phyloP scores from a whole-genome alignment of 2,888 invertebrate genomes.

The Hypena proboscidalis region DNA sequence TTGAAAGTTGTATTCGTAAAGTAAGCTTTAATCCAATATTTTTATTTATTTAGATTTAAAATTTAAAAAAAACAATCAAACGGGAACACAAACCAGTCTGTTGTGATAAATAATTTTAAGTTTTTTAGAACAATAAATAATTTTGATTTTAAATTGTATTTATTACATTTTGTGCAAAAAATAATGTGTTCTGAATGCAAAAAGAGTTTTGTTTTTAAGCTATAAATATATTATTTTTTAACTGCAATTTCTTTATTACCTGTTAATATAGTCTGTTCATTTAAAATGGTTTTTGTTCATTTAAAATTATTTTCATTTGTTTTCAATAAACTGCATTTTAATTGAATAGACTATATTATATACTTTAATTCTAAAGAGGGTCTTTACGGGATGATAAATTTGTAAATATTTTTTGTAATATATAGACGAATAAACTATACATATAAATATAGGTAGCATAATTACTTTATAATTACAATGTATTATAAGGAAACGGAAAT shows the following conservation, averaged over 20 bases:
- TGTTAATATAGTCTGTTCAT: constrained; percentile 38
- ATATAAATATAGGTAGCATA: constrained; percentile 83
- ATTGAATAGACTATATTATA: constrained; percentile 47
- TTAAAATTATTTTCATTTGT: constrained; percentile 8
- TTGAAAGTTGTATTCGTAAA: constrained; percentile 51
- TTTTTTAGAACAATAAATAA: constrained; percentile 55
- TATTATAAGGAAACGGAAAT: constrained; percentile 80
- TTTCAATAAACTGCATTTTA: constrained; percentile 11
- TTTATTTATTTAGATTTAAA: constrained; percentile 67
- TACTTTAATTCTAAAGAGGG: constrained; percentile 65
- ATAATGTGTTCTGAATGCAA: constrained; percentile 55
- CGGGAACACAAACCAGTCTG: constrained; percentile 76
- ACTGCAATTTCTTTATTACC: constrained; percentile 45
- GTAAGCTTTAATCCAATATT: constrained; percentile 73
- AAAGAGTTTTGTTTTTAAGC: constrained; percentile 33
- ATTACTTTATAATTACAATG: constrained; percentile 82
- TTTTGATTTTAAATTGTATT: constrained; percentile 46
- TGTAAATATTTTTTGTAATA: constrained; percentile 84
- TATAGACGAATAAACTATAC: constrained; percentile 79
- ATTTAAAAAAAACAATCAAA: constrained; percentile 53
- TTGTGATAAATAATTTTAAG: constrained; percentile 82
- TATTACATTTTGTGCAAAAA: constrained; percentile 54
- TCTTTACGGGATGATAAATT: constrained; percentile 75
- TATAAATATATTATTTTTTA: constrained; percentile 40
- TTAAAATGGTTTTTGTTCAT: constrained; percentile 15